Conservation (phyloP, 2,113 vertebrate species). For the Vanacampus margaritifer region DNA sequence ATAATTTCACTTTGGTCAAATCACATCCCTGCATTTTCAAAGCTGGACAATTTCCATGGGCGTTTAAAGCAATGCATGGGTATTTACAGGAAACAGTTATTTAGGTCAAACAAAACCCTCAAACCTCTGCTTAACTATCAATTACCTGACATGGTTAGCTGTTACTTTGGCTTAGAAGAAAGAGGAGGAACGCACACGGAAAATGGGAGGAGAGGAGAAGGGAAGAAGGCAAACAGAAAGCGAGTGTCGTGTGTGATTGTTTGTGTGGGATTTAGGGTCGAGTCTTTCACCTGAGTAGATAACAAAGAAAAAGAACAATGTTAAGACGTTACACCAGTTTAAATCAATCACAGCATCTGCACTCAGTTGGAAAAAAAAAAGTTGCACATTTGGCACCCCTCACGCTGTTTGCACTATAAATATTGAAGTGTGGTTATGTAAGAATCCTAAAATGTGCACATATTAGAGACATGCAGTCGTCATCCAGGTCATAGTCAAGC, state of each 20-base stretch:
- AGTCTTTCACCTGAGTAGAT: constrained; percentile 72
- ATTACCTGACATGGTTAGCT: neutral
- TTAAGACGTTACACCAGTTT: constrained; percentile 43
- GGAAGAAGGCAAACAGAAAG: constrained; percentile 24
- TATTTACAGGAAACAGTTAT: neutral
- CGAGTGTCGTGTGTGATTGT: constrained; percentile 5
- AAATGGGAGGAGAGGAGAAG: constrained; percentile 35
- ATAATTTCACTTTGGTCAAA: too few relatives aligned
- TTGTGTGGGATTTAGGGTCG: constrained; percentile 29
- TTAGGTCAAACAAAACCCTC: neutral
- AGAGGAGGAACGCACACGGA: constrained; percentile 15
- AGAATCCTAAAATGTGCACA: too few relatives aligned
- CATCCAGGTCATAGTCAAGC: too few relatives aligned
- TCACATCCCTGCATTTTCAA: too few relatives aligned
- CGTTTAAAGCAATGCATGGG: neutral
- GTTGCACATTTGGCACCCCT: neutral
- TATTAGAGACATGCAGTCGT: too few relatives aligned
- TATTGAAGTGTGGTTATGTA: too few relatives aligned
- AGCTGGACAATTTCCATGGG: neutral
- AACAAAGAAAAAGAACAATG: constrained; percentile 55
- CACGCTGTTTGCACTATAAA: neutral
- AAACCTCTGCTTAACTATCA: neutral
- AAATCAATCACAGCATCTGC: neutral
- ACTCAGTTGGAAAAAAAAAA: neutral
- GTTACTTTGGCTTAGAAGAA: neutral